phyloP scores from a whole-genome alignment of 2,888 invertebrate species.

The Pogonocherus hispidulus region DNA sequence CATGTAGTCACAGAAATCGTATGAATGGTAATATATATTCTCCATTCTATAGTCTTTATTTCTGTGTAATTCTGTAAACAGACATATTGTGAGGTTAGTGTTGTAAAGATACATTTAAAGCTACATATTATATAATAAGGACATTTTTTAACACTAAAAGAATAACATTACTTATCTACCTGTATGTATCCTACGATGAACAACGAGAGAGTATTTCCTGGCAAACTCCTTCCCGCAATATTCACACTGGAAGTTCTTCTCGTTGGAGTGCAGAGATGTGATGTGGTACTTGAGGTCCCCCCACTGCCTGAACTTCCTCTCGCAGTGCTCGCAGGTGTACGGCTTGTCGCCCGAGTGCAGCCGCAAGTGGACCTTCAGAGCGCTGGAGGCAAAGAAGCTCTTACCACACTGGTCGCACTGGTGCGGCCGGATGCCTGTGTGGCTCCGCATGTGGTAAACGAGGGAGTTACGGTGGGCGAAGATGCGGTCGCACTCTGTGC shows the following conservation, averaged over 20 bases:
- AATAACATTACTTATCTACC: constrained; percentile 47
- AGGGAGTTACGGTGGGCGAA: constrained; percentile 88
- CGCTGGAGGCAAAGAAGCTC: constrained; percentile 85
- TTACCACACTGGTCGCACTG: constrained; percentile 86
- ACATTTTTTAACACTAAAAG: not conserved
- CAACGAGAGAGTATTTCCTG: constrained; percentile 86
- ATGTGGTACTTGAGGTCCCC: constrained; percentile 91
- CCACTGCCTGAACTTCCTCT: constrained; percentile 87
- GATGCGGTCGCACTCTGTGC: constrained; percentile 79
- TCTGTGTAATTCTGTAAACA: too few relatives aligned
- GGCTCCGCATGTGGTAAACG: constrained; percentile 86
- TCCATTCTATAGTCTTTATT: too few relatives aligned
- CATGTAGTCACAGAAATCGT: too few relatives aligned
- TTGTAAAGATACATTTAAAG: too few relatives aligned
- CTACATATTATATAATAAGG: too few relatives aligned
- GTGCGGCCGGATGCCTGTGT: constrained; percentile 81
- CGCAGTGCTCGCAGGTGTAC: constrained; percentile 85
- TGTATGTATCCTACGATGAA: constrained; percentile 76
- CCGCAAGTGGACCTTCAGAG: constrained; percentile 85
- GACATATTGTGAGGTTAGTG: too few relatives aligned
- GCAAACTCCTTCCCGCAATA: constrained; percentile 92
- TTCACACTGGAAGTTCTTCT: constrained; percentile 89
- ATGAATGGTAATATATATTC: too few relatives aligned
- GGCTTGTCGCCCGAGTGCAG: constrained; percentile 89
- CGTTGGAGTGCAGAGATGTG: constrained; percentile 84